Conservation (phyloP, 2,797 vertebrate species). For the Argentina silus region DNA sequence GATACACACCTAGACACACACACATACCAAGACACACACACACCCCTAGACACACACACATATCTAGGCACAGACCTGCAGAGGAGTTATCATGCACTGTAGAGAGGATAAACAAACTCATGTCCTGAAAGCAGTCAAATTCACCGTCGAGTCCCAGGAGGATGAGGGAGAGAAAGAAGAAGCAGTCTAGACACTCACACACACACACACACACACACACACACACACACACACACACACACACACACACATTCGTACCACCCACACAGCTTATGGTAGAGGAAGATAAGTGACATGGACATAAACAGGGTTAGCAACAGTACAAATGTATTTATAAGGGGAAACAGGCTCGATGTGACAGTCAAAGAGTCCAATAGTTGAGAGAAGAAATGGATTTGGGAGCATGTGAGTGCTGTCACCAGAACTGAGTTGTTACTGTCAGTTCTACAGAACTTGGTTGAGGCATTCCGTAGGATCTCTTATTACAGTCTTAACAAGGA, state of each 20-base stretch:
- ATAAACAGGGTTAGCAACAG: conserved; percentile 22
- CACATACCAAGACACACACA: background rate
- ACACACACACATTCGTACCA: conserved; percentile 30
- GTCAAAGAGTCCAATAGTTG: conserved; percentile 29
- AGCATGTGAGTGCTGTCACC: no score
- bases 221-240: background rate
- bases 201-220: background rate
- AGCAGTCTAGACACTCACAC: conserved; percentile 29
- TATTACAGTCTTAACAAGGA: no score
- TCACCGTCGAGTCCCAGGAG: conserved; percentile 40
- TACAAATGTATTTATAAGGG: background rate
- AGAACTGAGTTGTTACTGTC: no score
- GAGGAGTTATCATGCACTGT: background rate
- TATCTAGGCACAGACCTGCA: no score
- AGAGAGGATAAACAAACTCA: conserved; percentile 43
- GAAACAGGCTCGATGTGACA: conserved; percentile 51
- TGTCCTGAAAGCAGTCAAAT: conserved; percentile 45
- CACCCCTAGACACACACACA: background rate
- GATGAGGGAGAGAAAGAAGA: conserved; percentile 43
- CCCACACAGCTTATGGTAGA: conserved; percentile 59
- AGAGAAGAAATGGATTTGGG: background rate
- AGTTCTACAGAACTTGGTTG: no score
- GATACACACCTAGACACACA: conserved; percentile 15
- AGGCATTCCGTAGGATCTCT: no score
- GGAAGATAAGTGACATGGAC: conserved; percentile 51